Percentiles rank a stretch among this genome's conserved stretches.
These are phyloP conservation scores for Eulemur albifrons DNA, from an alignment of 2,797 vertebrate species.

Conservation along the genomic window DNA sequence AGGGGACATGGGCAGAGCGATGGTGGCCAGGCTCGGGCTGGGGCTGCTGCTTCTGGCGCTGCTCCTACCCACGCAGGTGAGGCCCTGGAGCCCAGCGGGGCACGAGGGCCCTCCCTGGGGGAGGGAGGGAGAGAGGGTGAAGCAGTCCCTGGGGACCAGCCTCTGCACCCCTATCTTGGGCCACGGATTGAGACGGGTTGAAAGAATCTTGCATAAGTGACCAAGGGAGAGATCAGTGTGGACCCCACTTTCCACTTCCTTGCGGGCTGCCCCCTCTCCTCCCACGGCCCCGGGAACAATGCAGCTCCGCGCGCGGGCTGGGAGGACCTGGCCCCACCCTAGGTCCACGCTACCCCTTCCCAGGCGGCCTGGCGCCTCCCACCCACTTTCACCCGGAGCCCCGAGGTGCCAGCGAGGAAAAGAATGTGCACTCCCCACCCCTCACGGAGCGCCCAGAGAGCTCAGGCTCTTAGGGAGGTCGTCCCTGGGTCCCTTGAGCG, in stretches of 20 bases:
- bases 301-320: not conserved
- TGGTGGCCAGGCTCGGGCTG: conserved; percentile 83
- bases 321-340: not conserved
- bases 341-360: not conserved
- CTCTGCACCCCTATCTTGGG: not conserved
- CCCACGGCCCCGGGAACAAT: conserved; percentile 4
- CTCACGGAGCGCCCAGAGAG: not conserved
- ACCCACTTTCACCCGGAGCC: not conserved
- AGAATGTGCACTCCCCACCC: not conserved
- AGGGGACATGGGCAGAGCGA: conserved; percentile 83
- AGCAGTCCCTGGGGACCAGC: too few relatives aligned
- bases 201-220: not conserved
- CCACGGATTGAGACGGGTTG: too few relatives aligned
- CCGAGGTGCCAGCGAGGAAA: not conserved
- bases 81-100: conserved; percentile 17
- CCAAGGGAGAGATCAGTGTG: not conserved
- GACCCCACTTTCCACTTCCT: not conserved
- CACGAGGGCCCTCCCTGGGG: not conserved
- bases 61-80: conserved; percentile 86
- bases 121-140: not conserved
- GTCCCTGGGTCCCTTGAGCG: not conserved
- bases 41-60: conserved; percentile 86
- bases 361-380: not conserved
- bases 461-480: not conserved
- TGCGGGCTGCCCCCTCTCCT: not conserved